A percentile compares a stretch with the other conserved stretches of the same genome.
These are phyloP conservation scores for Nematopogon swammerdamellus DNA, from an alignment of 2,888 invertebrate genomes.

Conservation along the genomic window DNA sequence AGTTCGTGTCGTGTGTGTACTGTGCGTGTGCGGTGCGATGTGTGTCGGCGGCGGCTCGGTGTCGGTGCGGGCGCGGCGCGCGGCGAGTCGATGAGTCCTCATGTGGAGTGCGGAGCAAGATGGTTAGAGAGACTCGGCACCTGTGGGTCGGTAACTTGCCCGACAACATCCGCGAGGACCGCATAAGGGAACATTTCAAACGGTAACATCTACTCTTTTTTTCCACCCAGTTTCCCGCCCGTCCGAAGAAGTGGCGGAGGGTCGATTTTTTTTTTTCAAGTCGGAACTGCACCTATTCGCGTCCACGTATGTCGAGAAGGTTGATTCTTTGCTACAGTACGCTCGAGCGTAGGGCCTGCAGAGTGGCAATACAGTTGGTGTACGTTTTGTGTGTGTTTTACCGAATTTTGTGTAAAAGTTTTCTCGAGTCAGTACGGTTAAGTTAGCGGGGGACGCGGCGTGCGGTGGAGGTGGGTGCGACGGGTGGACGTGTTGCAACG, in stretches of 20 bases:
- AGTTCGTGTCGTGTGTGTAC: neutral
- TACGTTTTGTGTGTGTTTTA: no score
- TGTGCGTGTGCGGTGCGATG: neutral
- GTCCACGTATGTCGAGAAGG: no score
- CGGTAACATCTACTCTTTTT: slow-evolving; percentile 60
- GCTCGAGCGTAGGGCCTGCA: no score
- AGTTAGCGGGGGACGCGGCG: slow-evolving; percentile 2
- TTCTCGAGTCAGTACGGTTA: no score
- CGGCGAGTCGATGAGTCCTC: slow-evolving; percentile 64
- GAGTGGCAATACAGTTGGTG: no score
- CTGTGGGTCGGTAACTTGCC: slow-evolving; percentile 99
- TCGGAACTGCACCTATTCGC: no score
- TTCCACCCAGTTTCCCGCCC: slow-evolving; percentile 4
- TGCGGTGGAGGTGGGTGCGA: slow-evolving; percentile 1
- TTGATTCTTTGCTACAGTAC: no score
- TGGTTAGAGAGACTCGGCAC: slow-evolving; percentile 99
- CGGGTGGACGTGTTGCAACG: slow-evolving; percentile 6
- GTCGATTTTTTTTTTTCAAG: no score
- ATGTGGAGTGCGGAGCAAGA: slow-evolving; percentile 95
- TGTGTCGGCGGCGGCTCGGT: neutral
- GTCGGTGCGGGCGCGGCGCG: neutral
- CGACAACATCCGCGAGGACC: slow-evolving; percentile 97
- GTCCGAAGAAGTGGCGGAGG: neutral
- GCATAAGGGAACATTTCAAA: slow-evolving; percentile 96
- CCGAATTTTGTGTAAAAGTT: no score